Conservation (phyloP, 2,113 vertebrate species). For the Campylorhamphus procurvoides region DNA sequence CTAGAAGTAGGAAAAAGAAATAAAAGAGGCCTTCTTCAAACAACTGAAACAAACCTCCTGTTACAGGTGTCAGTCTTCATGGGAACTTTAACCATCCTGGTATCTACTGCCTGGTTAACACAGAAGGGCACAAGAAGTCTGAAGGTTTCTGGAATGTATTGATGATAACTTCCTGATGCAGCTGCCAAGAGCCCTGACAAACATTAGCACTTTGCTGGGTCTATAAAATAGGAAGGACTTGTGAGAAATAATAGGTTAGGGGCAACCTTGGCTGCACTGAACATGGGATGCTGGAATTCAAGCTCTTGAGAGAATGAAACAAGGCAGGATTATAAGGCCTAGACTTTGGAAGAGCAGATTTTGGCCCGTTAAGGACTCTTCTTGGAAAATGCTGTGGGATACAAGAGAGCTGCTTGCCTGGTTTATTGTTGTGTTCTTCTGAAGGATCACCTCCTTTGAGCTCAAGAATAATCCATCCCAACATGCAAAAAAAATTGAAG, state of each 20-base stretch:
- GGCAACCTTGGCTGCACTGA: not conserved
- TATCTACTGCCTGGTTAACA: not conserved
- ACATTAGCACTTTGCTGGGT: not conserved
- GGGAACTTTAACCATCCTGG: not conserved
- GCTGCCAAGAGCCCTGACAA: not conserved
- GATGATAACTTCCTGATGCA: not conserved
- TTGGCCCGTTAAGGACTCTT: not conserved
- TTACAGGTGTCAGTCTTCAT: not conserved
- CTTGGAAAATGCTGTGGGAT: not conserved
- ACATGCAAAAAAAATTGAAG: not conserved
- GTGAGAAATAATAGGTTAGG: not conserved
- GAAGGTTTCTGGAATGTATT: not conserved
- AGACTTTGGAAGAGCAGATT: not conserved
- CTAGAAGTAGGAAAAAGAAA: not conserved
- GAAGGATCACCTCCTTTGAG: accelerated
- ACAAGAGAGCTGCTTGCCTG: not conserved
- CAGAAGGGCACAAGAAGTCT: not conserved
- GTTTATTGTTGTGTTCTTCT: not conserved
- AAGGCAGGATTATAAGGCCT: not conserved
- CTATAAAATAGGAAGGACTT: not conserved
- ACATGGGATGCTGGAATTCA: not conserved
- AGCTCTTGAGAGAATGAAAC: not conserved
- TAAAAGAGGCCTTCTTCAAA: not conserved
- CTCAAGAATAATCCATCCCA: not conserved
- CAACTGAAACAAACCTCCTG: not conserved